Base-by-base conservation (phyloP, 2,888 invertebrate genomes). In the Catocala nupta region DNA sequence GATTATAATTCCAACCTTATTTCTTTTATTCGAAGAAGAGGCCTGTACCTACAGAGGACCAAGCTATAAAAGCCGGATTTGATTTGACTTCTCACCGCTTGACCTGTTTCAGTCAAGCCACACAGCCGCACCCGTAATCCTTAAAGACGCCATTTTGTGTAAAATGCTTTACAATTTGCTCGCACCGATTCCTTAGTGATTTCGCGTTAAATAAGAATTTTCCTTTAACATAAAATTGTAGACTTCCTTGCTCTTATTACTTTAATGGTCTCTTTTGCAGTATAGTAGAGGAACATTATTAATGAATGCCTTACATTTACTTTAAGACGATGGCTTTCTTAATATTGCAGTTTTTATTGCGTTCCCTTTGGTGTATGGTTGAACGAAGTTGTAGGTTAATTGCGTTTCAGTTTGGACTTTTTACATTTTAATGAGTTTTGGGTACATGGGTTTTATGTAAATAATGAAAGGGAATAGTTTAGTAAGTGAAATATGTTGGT, bases 171-270 rank as follows among this genome's bases (percentile, higher is more conserved):
- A 55, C 25, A 12, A 51, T 16, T 57, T 51, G 16, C 42, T 50
- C 54, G 47, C 52, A 45, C 49, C 11, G 43, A 55, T 55, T 39
- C 57, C 55, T 52, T 50, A 13, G 42, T 55, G 51, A 60, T 60
- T 55, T 55, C 8, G 36, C 10, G 25, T 6, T 5, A 49, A 49
- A 49, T 33, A 48, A 50, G 52, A 55, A 61, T 51, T 58, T 42
- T 55, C 9, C 45, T 64, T 60, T 49, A 39, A 9, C 9, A 33
- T 44, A 48, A 55, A 60, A 55, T 43, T 45, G 45, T 69, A n/a
- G 9, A 48, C 33, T 10, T 52, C 50, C 11, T 11, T 34, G 12
- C 62, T 54, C 39, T 11, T 49, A 58, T 50, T 50, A 54, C 33
- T 34, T 53, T 57, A 63, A 51, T 54, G 45, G 43, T 34, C 49